Evolutionary conservation across 2,888 invertebrate genomes (phyloP).

Genomic region (Archaeoteleia sp.): DNA sequence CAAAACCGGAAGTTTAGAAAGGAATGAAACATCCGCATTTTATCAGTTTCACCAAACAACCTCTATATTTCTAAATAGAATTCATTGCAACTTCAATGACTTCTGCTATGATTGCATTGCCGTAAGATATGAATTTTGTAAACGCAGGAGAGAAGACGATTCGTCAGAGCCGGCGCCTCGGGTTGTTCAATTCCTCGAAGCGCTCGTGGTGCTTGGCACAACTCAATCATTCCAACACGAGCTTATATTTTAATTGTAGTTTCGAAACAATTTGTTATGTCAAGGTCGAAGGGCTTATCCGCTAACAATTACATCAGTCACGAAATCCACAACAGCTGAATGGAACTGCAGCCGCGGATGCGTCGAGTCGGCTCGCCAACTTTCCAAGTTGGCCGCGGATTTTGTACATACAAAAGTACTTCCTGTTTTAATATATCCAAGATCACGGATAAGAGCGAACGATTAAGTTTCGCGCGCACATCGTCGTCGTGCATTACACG

Average conservation of each 20-base stretch:
- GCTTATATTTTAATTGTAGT: constrained; percentile 75
- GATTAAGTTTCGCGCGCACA: constrained; percentile 33
- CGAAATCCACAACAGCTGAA: constrained; percentile 74
- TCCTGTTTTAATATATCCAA: constrained; percentile 44
- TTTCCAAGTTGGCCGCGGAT: too few relatives aligned
- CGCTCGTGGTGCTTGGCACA: constrained; percentile 72
- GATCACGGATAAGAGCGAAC: constrained; percentile 45
- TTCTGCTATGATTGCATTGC: too few relatives aligned
- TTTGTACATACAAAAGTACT: constrained; percentile 48
- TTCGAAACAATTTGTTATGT: constrained; percentile 75
- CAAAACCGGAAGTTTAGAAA: too few relatives aligned
- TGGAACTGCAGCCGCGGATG: constrained; percentile 56
- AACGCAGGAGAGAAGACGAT: constrained; percentile 30
- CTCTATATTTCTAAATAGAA: too few relatives aligned
- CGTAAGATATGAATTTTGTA: too few relatives aligned
- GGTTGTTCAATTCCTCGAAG: constrained; percentile 25
- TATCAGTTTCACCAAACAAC: too few relatives aligned
- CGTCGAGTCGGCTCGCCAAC: constrained; percentile 45
- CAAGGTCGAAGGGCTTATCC: constrained; percentile 71
- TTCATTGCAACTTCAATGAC: too few relatives aligned
- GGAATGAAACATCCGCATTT: too few relatives aligned
- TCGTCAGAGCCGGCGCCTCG: constrained; percentile 43
- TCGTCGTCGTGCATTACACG: constrained; percentile 33
- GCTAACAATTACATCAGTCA: constrained; percentile 73
- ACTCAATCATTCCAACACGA: constrained; percentile 70